A percentile compares a stretch with the other conserved stretches of the same genome.
Evolutionary conservation across 2,888 invertebrate genomes (phyloP).

Genomic region (Drosophila algonquin): DNA sequence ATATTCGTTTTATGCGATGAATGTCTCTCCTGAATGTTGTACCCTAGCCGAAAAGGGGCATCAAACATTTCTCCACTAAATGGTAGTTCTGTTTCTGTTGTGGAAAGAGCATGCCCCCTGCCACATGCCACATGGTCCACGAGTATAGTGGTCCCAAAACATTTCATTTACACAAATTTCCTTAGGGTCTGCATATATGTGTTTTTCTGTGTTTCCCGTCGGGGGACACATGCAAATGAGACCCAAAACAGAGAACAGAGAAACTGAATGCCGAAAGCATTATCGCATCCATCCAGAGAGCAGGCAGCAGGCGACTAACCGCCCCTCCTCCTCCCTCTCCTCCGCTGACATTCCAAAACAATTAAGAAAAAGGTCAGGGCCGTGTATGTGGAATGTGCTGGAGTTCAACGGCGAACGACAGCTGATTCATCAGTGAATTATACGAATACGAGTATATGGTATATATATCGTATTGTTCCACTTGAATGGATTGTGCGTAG

Average conservation of each 20-base stretch:
- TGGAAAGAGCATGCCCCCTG: background rate
- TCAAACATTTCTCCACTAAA: no score
- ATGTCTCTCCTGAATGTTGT: no score
- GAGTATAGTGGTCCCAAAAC: background rate
- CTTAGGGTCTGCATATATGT: background rate
- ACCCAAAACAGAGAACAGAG: background rate
- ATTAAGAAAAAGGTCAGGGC: background rate
- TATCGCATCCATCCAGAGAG: background rate
- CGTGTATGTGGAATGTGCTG: background rate
- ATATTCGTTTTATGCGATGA: no score
- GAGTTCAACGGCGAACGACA: slow-evolving; percentile 11
- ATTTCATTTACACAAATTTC: background rate
- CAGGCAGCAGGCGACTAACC: no score
- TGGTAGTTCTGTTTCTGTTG: background rate
- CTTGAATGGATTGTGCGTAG: slow-evolving; percentile 5
- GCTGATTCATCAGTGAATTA: slow-evolving; percentile 22
- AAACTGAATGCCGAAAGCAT: background rate
- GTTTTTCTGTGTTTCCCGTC: background rate
- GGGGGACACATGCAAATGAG: background rate
- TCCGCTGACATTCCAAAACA: background rate
- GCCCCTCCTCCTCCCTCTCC: no score
- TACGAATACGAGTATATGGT: background rate
- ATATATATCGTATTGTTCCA: slow-evolving; percentile 10
- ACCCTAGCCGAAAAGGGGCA: background rate
- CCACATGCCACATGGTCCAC: background rate